A percentile compares a stretch with the other conserved stretches of the same genome.
These are phyloP conservation scores for Lycocerus yunnanus DNA, from an alignment of 2,888 invertebrate genomes.

Conservation along the genomic window DNA sequence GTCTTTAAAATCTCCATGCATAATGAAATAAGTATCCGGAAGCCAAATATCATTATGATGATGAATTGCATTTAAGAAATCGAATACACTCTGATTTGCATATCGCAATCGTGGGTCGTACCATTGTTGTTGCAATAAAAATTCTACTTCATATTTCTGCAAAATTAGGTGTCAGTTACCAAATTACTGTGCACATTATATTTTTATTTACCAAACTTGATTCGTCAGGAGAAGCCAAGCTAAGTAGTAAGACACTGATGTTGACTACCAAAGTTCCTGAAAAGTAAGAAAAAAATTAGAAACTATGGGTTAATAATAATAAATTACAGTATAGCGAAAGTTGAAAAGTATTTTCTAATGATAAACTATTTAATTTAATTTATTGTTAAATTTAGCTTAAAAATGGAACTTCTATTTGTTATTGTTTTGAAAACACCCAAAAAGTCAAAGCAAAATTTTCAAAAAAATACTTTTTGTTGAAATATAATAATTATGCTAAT, in stretches of 20 bases:
- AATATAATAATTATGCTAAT: too few species aligned
- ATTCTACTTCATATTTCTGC: conserved; percentile 96
- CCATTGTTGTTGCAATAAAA: conserved; percentile 92
- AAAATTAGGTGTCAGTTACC: conserved; percentile 40
- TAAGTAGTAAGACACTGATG: conserved; percentile 90
- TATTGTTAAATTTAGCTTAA: too few species aligned
- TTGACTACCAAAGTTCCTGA: conserved; percentile 90
- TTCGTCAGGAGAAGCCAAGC: conserved; percentile 94
- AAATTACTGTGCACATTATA: not conserved
- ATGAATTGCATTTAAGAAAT: conserved; percentile 89
- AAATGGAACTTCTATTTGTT: too few species aligned
- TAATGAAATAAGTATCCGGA: conserved; percentile 94
- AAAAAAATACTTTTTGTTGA: too few species aligned
- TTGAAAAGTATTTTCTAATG: too few species aligned
- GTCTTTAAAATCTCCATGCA: conserved; percentile 96
- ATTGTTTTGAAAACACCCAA: too few species aligned
- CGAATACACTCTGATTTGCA: conserved; percentile 85
- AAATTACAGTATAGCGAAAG: too few species aligned
- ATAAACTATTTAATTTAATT: too few species aligned
- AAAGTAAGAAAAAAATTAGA: conserved; percentile 55
- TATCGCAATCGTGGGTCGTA: conserved; percentile 87
- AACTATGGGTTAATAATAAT: not conserved
- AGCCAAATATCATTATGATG: conserved; percentile 92
- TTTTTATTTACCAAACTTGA: conserved; percentile 81
- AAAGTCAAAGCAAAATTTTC: too few species aligned